Conservation (phyloP, 2,888 invertebrate species). For the Drosophila putrida region DNA sequence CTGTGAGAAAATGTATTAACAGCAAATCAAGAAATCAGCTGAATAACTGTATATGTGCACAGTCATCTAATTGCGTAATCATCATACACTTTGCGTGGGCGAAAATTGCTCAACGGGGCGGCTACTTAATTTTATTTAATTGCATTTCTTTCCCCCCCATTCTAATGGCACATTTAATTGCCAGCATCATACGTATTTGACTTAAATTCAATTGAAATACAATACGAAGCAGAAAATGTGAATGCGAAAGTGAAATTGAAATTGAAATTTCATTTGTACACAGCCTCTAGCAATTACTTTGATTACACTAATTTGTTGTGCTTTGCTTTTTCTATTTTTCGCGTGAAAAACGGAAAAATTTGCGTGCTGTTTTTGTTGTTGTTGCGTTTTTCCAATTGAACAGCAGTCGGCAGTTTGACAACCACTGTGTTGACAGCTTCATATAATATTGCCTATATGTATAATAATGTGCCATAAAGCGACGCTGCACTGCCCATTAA, state of each 20-base stretch:
- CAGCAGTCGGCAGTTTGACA: conserved; percentile 42
- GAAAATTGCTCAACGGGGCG: conserved; percentile 38
- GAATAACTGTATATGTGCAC: not conserved
- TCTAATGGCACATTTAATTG: conserved; percentile 37
- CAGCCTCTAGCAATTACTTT: conserved; percentile 51
- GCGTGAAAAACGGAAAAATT: conserved; percentile 20
- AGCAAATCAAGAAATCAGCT: conserved; percentile 13
- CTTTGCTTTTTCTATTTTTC: conserved; percentile 15
- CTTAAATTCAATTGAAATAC: conserved; percentile 35
- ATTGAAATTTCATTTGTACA: conserved; percentile 33
- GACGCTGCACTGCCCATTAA: conserved; percentile 62
- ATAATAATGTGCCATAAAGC: conserved; percentile 52
- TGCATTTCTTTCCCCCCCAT: conserved; percentile 19
- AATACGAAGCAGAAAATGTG: conserved; percentile 21
- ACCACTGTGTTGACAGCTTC: conserved; percentile 57
- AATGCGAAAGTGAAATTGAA: conserved; percentile 26
- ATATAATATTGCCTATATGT: conserved; percentile 37
- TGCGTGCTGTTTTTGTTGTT: not conserved
- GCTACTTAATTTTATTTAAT: conserved; percentile 64
- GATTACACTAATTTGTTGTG: conserved; percentile 61
- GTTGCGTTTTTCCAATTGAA: conserved; percentile 27
- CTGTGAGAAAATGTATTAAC: conserved; percentile 6
- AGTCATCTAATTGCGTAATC: conserved; percentile 49
- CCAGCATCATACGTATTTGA: conserved; percentile 6
- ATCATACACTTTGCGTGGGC: conserved; percentile 3